Conservation (phyloP, 1,140 invertebrate genomes). For the Caenorhabditis remanei region DNA sequence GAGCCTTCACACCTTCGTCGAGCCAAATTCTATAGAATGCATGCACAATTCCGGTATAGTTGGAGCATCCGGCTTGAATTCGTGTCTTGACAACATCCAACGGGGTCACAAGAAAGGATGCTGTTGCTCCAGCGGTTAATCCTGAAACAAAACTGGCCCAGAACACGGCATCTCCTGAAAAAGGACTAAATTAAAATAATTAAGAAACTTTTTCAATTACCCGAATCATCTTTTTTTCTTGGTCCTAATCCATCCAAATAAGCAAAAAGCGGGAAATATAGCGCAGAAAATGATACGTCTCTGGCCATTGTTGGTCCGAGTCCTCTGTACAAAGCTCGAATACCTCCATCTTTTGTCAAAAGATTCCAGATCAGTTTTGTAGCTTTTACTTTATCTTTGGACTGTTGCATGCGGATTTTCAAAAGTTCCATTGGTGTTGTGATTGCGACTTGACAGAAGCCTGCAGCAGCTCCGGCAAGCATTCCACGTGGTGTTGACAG, state of each 20-base stretch:
- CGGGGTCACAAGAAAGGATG: conserved; percentile 92
- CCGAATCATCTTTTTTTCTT: conserved; percentile 78
- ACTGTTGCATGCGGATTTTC: conserved; percentile 93
- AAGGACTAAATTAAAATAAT: not conserved
- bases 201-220: not conserved
- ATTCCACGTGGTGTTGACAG: conserved; percentile 88
- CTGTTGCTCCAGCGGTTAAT: conserved; percentile 87
- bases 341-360: conserved; percentile 85
- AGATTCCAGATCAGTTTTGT: conserved; percentile 86
- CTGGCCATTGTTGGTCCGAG: conserved; percentile 90
- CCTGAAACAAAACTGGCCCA: conserved; percentile 94
- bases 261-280: conserved; percentile 98
- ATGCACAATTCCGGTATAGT: conserved; percentile 81
- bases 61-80: conserved; percentile 89
- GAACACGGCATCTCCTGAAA: conserved; percentile 84
- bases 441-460: conserved; percentile 95
- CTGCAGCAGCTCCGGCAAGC: conserved; percentile 91
- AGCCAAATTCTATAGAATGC: conserved; percentile 82
- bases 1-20: conserved; percentile 91
- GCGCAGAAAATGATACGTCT: conserved; percentile 95
- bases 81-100: conserved; percentile 96
- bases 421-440: conserved; percentile 99
- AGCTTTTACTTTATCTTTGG: conserved; percentile 82
- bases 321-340: conserved; percentile 95
- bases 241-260: conserved; percentile 86